These are phyloP conservation scores for Caenorhabditis sp. DNA, from an alignment of 2,888 invertebrate genomes.

Conservation along the genomic window DNA sequence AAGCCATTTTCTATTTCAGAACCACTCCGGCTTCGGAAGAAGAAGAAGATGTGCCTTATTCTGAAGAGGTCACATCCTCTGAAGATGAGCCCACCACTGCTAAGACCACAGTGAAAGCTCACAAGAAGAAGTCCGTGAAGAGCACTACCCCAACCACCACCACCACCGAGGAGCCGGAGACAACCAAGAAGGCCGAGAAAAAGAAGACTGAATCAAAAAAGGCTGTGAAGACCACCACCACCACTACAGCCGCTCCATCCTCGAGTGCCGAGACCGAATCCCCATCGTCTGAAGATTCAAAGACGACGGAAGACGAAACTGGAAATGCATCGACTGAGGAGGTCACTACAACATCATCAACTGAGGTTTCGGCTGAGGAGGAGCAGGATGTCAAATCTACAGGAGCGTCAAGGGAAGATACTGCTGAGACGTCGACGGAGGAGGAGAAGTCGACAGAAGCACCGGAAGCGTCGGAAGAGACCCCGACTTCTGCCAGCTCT, in stretches of 20 bases:
- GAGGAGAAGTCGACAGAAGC: constrained; percentile 34
- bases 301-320: constrained; percentile 53
- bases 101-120: constrained; percentile 35
- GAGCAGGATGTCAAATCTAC: constrained; percentile 42
- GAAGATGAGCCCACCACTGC: constrained; percentile 29
- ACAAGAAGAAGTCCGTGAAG: constrained; percentile 37
- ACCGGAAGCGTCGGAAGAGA: constrained; percentile 11
- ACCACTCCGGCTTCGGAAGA: constrained; percentile 29
- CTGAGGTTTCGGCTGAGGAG: constrained; percentile 43
- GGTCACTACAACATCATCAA: constrained; percentile 40
- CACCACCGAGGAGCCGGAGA: constrained; percentile 34
- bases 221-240: constrained; percentile 37
- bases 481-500: constrained; percentile 12
- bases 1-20: background rate
- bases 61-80: constrained; percentile 32
- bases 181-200: constrained; percentile 46
- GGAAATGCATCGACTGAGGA: constrained; percentile 46
- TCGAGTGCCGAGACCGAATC: constrained; percentile 47
- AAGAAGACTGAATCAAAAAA: constrained; percentile 49
- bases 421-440: constrained; percentile 22
- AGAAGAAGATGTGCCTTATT: constrained; percentile 8
- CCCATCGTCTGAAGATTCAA: constrained; percentile 50
- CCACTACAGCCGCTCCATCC: constrained; percentile 42
- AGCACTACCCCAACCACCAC: constrained; percentile 30
- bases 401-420: constrained; percentile 27